phyloP scores from a whole-genome alignment of 2,797 vertebrate genomes.

The Amphiprion clarkii region DNA sequence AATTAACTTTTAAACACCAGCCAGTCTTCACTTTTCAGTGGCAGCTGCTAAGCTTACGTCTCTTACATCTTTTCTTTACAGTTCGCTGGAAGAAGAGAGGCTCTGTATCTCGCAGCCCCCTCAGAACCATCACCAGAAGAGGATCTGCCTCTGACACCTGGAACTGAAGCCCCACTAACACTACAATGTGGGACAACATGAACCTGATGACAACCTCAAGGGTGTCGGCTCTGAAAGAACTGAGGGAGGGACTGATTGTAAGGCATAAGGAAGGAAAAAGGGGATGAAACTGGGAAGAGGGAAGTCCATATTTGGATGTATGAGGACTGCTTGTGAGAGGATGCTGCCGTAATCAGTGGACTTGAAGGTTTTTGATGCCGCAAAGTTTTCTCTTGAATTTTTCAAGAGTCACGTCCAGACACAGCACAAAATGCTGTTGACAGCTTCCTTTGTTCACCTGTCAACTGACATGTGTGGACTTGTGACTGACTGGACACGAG shows the following conservation, averaged over 20 bases:
- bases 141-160: slow-evolving; percentile 82
- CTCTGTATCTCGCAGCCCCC: slow-evolving; percentile 83
- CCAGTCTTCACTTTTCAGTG: neutral
- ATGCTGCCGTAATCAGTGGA: slow-evolving; percentile 22
- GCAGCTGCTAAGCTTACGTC: neutral
- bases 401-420: neutral
- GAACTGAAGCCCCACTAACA: slow-evolving; percentile 68
- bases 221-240: slow-evolving; percentile 30
- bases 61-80: slow-evolving; percentile 48
- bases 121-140: slow-evolving; percentile 80
- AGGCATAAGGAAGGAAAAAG: slow-evolving; percentile 10
- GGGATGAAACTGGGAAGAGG: slow-evolving; percentile 6
- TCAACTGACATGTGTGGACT: slow-evolving; percentile 24
- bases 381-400: slow-evolving; percentile 17
- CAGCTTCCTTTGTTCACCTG: slow-evolving; percentile 35
- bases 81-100: slow-evolving; percentile 86
- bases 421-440: slow-evolving; percentile 1
- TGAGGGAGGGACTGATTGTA: slow-evolving; percentile 26
- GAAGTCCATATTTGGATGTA: slow-evolving; percentile 48
- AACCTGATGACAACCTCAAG: slow-evolving; percentile 46
- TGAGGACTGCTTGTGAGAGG: slow-evolving; percentile 26
- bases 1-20: no score
- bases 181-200: slow-evolving; percentile 5
- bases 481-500: slow-evolving; percentile 9
- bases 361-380: slow-evolving; percentile 23